Evolutionary conservation across 2,113 vertebrate genomes (phyloP), one percentile per base, ranked within the genome.

Genomic region (Aegotheles bennettii): DNA sequence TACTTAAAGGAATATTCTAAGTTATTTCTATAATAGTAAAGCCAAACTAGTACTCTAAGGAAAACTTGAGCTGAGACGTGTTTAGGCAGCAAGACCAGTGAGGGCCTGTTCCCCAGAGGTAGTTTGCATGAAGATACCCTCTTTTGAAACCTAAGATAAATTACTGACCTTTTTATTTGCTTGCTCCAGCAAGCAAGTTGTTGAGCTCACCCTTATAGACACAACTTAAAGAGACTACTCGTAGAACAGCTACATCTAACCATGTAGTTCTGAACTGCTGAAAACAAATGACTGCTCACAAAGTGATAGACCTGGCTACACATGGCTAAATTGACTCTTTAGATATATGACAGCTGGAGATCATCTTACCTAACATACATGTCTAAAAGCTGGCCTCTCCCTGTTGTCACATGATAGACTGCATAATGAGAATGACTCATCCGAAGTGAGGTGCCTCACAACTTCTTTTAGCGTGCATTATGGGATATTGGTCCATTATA

Each of bases 341-440:
- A 6, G n/a, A 2, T 25, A 3, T 11, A 48, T 0, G 0, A 33
- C 24, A 29, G 3, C 28, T 33, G 47, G 45, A 65, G 84, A 53
- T 35, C 2, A 1, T 77, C 65, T 29, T 48, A 61, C 8, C 0
- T 2, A 45, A 8, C 21, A 57, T 1, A 1, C 11, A 17, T 4
- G 13, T 42, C 25, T 57, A 10, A 73, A 70, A 77, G 13, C 7
- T 61, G 21, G 0, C 11, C 25, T 89, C 36, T 82, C 31, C 53
- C 31, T 38, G 15, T 5, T 57, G 23, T 38, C 45, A 56, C 26
- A 5, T 10, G 7, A 47, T 76, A 51, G 14, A 16, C 20, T 51
- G 26, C 25, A 3, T 13, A 38, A 69, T 24, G 13, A 78, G 12
- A 28, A 8, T 4, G 53, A 36, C 19, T 73, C 5, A 51, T n/a